Evolutionary conservation across 2,888 invertebrate genomes (phyloP).

Genomic region (Pristionchus japonicus): DNA sequence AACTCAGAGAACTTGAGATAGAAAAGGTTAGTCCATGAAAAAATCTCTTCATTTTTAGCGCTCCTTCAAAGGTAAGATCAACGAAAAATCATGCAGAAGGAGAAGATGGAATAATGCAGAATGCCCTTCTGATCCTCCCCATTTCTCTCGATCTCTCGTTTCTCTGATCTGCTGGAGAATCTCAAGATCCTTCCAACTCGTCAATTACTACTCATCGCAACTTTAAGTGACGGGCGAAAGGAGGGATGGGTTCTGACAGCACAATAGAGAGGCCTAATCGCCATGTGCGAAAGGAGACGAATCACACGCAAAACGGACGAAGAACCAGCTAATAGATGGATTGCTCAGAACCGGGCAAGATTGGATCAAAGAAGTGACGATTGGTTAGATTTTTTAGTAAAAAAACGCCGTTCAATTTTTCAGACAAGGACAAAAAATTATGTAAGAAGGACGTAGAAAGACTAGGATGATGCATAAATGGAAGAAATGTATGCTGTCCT

Average conservation of each 20-base stretch:
- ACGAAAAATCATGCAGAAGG: no score
- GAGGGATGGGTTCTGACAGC: background rate
- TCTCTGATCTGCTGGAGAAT: background rate
- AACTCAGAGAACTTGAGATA: background rate
- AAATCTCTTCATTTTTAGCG: no score
- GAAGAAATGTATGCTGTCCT: no score
- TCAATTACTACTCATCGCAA: constrained; percentile 28
- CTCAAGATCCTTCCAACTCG: background rate
- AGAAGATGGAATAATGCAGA: no score
- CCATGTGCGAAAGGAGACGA: background rate
- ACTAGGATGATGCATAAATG: no score
- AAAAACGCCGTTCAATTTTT: no score
- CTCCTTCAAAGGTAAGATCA: no score
- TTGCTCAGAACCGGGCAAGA: background rate
- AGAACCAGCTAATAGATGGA: background rate
- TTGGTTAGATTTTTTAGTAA: no score
- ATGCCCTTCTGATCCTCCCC: background rate
- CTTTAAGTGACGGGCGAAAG: constrained; percentile 28
- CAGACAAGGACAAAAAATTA: no score
- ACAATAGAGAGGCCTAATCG: constrained; percentile 12
- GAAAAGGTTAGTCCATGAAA: no score
- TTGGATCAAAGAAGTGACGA: no score
- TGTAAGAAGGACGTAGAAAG: background rate
- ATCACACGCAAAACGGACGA: background rate
- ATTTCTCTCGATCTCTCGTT: background rate